Evolutionary conservation across 2,113 vertebrate species (phyloP).

Genomic region (Brachirus orientalis): DNA sequence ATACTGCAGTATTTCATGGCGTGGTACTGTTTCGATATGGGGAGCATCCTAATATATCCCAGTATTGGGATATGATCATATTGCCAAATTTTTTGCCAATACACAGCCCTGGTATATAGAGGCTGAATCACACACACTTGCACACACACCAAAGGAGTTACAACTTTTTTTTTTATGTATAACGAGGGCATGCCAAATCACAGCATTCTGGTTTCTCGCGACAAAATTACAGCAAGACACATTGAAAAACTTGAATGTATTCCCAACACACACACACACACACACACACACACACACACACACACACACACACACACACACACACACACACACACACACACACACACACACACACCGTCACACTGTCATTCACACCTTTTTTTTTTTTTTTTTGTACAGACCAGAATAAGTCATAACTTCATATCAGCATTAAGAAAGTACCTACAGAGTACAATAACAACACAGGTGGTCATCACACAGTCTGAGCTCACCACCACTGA

Average conservation of each 20-base stretch:
- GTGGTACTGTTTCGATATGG: too few species aligned
- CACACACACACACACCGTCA: conserved; percentile 5
- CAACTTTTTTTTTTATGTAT: conserved; percentile 56
- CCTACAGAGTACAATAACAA: conserved; percentile 73
- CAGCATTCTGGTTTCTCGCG: conserved; percentile 71
- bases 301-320: background rate
- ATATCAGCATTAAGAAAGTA: conserved; percentile 79
- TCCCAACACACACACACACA: conserved; percentile 16
- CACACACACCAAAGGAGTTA: conserved; percentile 28
- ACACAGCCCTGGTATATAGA: too few species aligned
- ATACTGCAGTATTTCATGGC: too few species aligned
- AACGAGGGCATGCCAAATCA: conserved; percentile 69
- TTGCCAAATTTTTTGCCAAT: too few species aligned
- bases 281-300: conserved; percentile 21
- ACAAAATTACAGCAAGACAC: conserved; percentile 72
- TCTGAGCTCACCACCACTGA: too few species aligned
- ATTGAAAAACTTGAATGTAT: conserved; percentile 46
- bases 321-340: conserved; percentile 25
- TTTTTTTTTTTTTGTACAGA: conserved; percentile 64
- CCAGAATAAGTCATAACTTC: conserved; percentile 74
- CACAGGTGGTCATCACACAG: background rate
- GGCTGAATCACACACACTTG: conserved; percentile 12
- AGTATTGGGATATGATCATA: too few species aligned
- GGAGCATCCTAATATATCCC: too few species aligned
- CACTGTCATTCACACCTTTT: conserved; percentile 38